Conservation (phyloP, 2,888 invertebrate species). For the Drosophila ustulata region DNA sequence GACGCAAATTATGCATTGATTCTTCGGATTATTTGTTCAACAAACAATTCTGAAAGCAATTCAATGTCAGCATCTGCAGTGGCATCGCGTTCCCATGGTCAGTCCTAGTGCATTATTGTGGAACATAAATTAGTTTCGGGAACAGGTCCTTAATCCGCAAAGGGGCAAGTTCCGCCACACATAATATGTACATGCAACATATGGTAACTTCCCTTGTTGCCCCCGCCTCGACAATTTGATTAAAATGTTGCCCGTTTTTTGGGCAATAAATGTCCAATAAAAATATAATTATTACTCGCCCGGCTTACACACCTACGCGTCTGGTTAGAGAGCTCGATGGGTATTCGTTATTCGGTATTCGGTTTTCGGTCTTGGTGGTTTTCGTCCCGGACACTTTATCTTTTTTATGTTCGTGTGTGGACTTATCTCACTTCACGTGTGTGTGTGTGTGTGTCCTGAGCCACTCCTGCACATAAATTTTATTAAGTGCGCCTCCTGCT, state of each 20-base stretch:
- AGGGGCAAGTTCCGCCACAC: conserved; percentile 53
- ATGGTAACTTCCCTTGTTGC: conserved; percentile 4
- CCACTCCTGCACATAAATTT: conserved; percentile 82
- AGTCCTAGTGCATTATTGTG: conserved; percentile 16
- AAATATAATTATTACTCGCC: conserved; percentile 83
- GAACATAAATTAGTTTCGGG: conserved; percentile 58
- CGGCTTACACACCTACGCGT: conserved; percentile 71
- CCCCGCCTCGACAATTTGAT: conserved; percentile 59
- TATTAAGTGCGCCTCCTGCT: conserved; percentile 62
- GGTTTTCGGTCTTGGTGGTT: conserved; percentile 13
- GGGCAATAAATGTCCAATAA: conserved; percentile 84
- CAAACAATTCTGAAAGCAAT: conserved; percentile 60
- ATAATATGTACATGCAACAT: conserved; percentile 11
- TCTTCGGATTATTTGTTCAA: conserved; percentile 51
- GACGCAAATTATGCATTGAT: conserved; percentile 44
- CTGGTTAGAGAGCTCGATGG: conserved; percentile 33
- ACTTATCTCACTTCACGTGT: conserved; percentile 54
- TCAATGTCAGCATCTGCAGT: conserved; percentile 36
- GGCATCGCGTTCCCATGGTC: conserved; percentile 29
- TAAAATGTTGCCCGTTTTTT: conserved; percentile 72
- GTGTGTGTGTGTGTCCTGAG: conserved; percentile 59
- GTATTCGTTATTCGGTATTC: conserved; percentile 7
- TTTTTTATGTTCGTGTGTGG: conserved; percentile 66
- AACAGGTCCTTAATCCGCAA: conserved; percentile 46
- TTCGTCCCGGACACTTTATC: conserved; percentile 57